Base-by-base conservation (phyloP, 2,888 invertebrate species). In the Acleris laterana region DNA sequence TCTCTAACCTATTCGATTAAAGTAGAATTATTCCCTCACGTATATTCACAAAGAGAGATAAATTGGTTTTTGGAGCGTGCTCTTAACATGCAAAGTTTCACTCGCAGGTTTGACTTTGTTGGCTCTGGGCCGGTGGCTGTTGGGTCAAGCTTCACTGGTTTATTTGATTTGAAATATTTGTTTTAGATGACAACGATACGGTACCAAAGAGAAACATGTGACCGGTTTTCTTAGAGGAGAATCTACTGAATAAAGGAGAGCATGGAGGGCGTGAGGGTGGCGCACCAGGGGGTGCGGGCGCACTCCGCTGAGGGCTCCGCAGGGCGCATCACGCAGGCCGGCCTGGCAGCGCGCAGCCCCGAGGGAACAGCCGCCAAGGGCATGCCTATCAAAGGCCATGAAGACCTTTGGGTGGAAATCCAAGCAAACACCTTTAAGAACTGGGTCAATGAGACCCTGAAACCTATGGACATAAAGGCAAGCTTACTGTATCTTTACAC, bases 381-480 rank as follows among this genome's bases (percentile, higher is more conserved):
- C 72, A 98, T 98, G 98, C 96, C 97, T 77, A 98, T 98, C 83
- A 98, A 97, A 83, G 98, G 98, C 73, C 96, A 97, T 81, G 98
- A 98, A 89, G 98, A 98, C 81, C 95, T 98, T 51, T 99, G 99
- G 99, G 97, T 99, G 60, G 98, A 98, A 85, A 98, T 98, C 72
- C 98, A 98, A 87, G 97, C 98, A 55, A 97, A 98, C 87, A 99
- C 99, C 48, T 99, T 99, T 86, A 95, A 97, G 76, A 99, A 99
- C 89, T 99, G 99, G 99, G 97, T 99, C 78, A 99, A 99, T 88
- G 99, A 99, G 85, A 96, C 97, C 77, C 88, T 98, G 71, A 95
- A 95, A 70, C 96, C 96, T 56, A 93, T 95, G 70, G 94, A 94
- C 74, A 95, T 95, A 85, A 95, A 95, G 94, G 95, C 95, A 52